These are phyloP conservation scores for Meriones psammophilus DNA, from an alignment of 2,797 vertebrate genomes.

Conservation along the genomic window DNA sequence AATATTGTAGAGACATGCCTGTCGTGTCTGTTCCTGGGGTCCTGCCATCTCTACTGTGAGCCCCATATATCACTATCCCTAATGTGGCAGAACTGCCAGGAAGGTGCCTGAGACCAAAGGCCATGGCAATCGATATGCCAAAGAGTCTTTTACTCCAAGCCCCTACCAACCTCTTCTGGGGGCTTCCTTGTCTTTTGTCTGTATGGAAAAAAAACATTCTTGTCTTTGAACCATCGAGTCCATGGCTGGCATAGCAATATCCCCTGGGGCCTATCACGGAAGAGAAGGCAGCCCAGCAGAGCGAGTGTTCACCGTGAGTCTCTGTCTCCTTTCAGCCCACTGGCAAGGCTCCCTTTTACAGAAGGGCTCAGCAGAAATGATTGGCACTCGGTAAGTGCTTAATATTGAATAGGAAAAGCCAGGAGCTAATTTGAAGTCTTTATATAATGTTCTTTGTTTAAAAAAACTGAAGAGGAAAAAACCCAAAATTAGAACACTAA, in stretches of 20 bases:
- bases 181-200: not conserved
- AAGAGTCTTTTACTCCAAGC: slow-evolving; percentile 16
- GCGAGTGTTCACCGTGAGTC: slow-evolving; percentile 63
- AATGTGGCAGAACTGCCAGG: not conserved
- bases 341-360: slow-evolving; percentile 78
- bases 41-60: not conserved
- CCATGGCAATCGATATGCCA: not conserved
- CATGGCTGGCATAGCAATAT: slow-evolving; percentile 43
- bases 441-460: slow-evolving; percentile 77
- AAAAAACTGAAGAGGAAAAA: slow-evolving; percentile 68
- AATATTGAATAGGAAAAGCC: slow-evolving; percentile 79
- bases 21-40: not conserved
- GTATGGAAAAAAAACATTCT: not conserved
- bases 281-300: slow-evolving; percentile 61
- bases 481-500: slow-evolving; percentile 78
- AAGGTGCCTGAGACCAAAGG: slow-evolving; percentile 47
- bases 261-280: slow-evolving; percentile 62
- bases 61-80: not conserved
- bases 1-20: not conserved
- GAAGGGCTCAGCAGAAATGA: slow-evolving; percentile 74
- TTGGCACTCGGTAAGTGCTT: slow-evolving; percentile 76
- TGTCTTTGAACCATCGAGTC: slow-evolving; percentile 40
- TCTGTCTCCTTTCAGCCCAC: slow-evolving; percentile 71
- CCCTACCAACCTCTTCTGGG: rapidly evolving
- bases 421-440: slow-evolving; percentile 81